A percentile compares a stretch with the other conserved stretches of the same genome.
These are phyloP conservation scores for Balanococcus diminutus DNA, from an alignment of 2,888 invertebrate genomes.

Conservation along the genomic window DNA sequence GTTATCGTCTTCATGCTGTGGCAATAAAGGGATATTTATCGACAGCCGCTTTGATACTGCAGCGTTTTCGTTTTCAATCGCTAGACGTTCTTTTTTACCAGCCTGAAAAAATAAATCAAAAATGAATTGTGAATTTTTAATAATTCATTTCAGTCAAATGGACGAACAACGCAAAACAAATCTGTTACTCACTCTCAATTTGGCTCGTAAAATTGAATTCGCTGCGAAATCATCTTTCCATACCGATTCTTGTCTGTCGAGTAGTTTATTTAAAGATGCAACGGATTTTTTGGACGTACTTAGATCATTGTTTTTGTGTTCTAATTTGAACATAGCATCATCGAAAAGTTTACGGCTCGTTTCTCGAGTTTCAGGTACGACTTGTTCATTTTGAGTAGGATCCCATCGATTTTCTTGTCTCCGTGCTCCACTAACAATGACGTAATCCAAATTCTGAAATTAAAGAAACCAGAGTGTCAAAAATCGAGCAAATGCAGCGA, in stretches of 20 bases:
- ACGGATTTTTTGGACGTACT: constrained; percentile 73
- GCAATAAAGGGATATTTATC: constrained; percentile 76
- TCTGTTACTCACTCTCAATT: constrained; percentile 80
- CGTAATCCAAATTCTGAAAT: constrained; percentile 91
- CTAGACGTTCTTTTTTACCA: constrained; percentile 77
- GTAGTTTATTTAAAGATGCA: constrained; percentile 76
- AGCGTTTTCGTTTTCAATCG: constrained; percentile 71
- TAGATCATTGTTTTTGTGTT: constrained; percentile 85
- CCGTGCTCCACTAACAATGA: constrained; percentile 91
- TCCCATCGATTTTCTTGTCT: constrained; percentile 99
- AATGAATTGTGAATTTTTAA: constrained; percentile 26
- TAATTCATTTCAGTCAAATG: too few relatives aligned
- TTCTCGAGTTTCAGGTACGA: constrained; percentile 90
- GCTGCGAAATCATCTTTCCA: constrained; percentile 94
- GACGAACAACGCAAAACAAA: too few relatives aligned
- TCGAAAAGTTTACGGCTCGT: constrained; percentile 86
- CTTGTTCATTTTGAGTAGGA: constrained; percentile 92
- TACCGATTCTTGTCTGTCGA: constrained; percentile 76
- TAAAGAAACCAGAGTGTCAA: not conserved
- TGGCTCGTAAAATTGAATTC: constrained; percentile 81
- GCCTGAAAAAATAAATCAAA: constrained; percentile 63
- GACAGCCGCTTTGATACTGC: constrained; percentile 76
- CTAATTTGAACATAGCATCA: constrained; percentile 97
- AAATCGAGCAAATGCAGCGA: not conserved
- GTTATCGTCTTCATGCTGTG: constrained; percentile 80